Evolutionary conservation across 1,140 invertebrate genomes (phyloP), one percentile per base, ranked within the genome.

Genomic region (Aethina tumida): DNA sequence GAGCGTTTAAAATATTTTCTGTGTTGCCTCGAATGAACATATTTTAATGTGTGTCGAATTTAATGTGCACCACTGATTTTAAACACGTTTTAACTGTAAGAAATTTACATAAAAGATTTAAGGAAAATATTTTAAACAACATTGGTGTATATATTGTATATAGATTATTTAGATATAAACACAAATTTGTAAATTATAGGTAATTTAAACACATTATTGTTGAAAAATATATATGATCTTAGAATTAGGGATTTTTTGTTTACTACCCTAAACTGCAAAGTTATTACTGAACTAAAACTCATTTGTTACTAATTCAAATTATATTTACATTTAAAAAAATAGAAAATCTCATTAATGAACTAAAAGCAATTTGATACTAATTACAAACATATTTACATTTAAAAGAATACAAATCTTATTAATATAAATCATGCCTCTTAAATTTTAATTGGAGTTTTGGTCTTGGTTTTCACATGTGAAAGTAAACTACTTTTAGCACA

Each of bases 401-500:
- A n/a, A n/a, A n/a, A n/a, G n/a, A n/a, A n/a, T n/a, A n/a, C n/a
- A n/a, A n/a, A n/a, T n/a, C n/a, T n/a, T n/a, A n/a, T n/a, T n/a
- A n/a, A n/a, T n/a, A n/a, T n/a, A n/a, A n/a, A n/a, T n/a, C n/a
- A n/a, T n/a, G n/a, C n/a, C n/a, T n/a, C n/a, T n/a, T n/a, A n/a
- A n/a, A n/a, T n/a, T n/a, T n/a, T n/a, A n/a, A n/a, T n/a, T n/a
- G n/a, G n/a, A n/a, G n/a, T n/a, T n/a, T n/a, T n/a, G n/a, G n/a
- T n/a, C n/a, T n/a, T n/a, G n/a, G n/a, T n/a, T n/a, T n/a, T n/a
- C n/a, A n/a, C n/a, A n/a, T n/a, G n/a, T n/a, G n/a, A n/a, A n/a
- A n/a, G n/a, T n/a, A n/a, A n/a, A n/a, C n/a, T n/a, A n/a, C n/a
- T 26, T 26, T 26, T 5, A 4, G 25, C 41, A 58, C 76, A 79